Conservation (phyloP, 2,888 invertebrate species). For the Labia minor region DNA sequence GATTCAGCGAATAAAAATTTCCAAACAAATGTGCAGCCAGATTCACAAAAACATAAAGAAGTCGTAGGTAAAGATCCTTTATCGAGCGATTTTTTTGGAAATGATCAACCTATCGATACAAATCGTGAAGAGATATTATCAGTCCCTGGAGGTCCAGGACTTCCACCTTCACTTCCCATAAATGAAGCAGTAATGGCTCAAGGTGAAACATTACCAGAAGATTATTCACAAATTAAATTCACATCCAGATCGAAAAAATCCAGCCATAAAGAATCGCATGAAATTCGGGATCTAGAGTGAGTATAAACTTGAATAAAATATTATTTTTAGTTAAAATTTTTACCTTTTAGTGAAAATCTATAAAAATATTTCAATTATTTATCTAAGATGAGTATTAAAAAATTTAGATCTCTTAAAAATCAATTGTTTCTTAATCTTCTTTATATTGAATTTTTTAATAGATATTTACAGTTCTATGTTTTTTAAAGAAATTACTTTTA, state of each 20-base stretch:
- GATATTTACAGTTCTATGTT: too few species aligned
- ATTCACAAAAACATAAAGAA: neutral
- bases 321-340: too few species aligned
- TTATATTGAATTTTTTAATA: too few species aligned
- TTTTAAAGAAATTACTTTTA: too few species aligned
- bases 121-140: neutral
- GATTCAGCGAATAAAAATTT: neutral
- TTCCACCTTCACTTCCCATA: neutral
- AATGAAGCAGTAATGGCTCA: neutral
- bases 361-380: too few species aligned
- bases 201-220: neutral
- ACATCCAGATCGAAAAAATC: neutral
- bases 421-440: too few species aligned
- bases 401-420: too few species aligned
- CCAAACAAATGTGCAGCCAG: neutral
- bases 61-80: neutral
- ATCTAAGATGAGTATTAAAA: too few species aligned
- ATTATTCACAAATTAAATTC: neutral
- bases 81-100: neutral
- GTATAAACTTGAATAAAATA: neutral
- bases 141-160: neutral
- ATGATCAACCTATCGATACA: neutral
- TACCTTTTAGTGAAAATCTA: too few species aligned
- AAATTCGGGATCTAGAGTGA: neutral
- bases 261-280: neutral